A percentile compares a stretch with the other conserved stretches of the same genome.
Evolutionary conservation across 2,113 vertebrate species (phyloP).

Genomic region (Athene cunicularia): DNA sequence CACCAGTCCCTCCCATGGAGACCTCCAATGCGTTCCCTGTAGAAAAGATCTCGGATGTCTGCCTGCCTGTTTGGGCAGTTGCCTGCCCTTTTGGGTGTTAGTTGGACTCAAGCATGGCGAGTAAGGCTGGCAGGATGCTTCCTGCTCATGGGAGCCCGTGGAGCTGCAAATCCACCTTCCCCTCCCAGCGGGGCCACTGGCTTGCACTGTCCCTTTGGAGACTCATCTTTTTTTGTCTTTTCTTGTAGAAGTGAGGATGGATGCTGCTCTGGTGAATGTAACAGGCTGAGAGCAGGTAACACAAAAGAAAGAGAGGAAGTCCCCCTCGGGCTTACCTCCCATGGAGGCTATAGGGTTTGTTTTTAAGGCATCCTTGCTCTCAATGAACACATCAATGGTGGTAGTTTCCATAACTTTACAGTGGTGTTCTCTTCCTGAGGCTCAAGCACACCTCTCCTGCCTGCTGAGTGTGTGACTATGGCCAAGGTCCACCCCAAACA

Average conservation of each 20-base stretch:
- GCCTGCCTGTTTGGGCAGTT: background rate
- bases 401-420: background rate
- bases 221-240: background rate
- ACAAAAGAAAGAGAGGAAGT: background rate
- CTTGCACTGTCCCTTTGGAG: background rate
- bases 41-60: background rate
- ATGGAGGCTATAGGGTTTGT: background rate
- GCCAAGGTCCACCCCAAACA: background rate
- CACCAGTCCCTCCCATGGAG: background rate
- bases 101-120: fast-evolving
- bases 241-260: background rate
- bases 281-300: background rate
- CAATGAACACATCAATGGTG: background rate
- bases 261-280: background rate
- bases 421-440: background rate
- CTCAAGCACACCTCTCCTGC: background rate
- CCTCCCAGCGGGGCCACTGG: background rate
- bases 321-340: background rate
- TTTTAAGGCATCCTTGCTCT: background rate
- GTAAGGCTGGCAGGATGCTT: background rate
- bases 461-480: background rate
- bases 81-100: background rate
- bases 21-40: background rate
- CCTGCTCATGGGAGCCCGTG: background rate
- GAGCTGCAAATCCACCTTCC: background rate